Conservation (phyloP, 2,113 vertebrate species). For the Pelobates fuscus region DNA sequence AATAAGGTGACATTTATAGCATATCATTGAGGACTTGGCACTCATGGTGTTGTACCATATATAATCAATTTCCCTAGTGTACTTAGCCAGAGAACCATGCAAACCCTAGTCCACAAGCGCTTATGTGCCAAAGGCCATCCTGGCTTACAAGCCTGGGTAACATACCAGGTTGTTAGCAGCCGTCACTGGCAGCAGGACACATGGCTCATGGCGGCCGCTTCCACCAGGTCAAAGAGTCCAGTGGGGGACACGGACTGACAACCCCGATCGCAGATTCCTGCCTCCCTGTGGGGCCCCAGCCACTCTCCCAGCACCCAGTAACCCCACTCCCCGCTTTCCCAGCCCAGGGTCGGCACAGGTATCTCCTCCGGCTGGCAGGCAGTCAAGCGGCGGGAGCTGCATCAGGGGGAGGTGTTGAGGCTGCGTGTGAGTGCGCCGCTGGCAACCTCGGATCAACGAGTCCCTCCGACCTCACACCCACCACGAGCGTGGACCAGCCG, state of each 20-base stretch:
- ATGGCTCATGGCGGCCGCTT: conserved; percentile 1
- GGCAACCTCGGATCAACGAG: conserved; percentile 49
- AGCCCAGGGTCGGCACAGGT: conserved; percentile 4
- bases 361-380: neutral
- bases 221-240: conserved; percentile 27
- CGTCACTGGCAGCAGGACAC: conserved; percentile 51
- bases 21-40: too few relatives aligned
- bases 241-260: conserved; percentile 52
- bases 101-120: too few relatives aligned
- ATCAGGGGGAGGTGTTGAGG: conserved; percentile 45
- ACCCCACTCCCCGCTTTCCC: neutral
- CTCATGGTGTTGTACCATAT: too few relatives aligned
- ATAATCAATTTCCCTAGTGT: too few relatives aligned
- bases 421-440: conserved; percentile 57
- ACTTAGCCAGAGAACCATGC: too few relatives aligned
- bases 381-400: conserved; percentile 32
- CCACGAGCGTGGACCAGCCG: conserved; percentile 39
- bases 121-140: too few relatives aligned
- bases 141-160: too few relatives aligned
- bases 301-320: fast-evolving
- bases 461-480: conserved; percentile 19
- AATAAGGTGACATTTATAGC: too few relatives aligned
- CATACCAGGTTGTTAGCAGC: neutral
- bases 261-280: neutral
- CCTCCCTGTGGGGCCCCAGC: neutral